Conservation (phyloP, 2,888 invertebrate genomes). For the Papilio elwesi region DNA sequence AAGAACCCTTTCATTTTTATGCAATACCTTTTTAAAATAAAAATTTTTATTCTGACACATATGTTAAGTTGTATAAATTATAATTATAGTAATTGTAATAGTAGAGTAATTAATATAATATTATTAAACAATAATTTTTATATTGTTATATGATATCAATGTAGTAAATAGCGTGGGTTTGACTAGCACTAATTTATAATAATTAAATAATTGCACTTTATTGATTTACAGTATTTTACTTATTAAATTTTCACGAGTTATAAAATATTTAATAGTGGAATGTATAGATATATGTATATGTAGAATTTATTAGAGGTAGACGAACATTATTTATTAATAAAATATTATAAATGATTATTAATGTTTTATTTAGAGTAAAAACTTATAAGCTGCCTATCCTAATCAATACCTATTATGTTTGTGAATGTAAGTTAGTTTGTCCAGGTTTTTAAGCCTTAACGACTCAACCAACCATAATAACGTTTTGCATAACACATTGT, state of each 20-base stretch:
- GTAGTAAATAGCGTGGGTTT: slow-evolving; percentile 11
- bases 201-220: slow-evolving; percentile 23
- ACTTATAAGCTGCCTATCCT: too few species aligned
- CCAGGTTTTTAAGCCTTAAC: too few species aligned
- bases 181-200: slow-evolving; percentile 23
- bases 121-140: slow-evolving; percentile 35
- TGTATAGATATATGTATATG: slow-evolving; percentile 52
- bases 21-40: too few species aligned
- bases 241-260: slow-evolving; percentile 30
- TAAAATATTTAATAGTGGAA: slow-evolving; percentile 42
- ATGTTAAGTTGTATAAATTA: too few species aligned
- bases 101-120: slow-evolving; percentile 20
- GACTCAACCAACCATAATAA: too few species aligned
- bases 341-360: slow-evolving; percentile 37
- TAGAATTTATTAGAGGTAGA: slow-evolving; percentile 56
- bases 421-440: too few species aligned
- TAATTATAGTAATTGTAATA: too few species aligned
- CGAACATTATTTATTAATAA: slow-evolving; percentile 49
- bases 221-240: slow-evolving; percentile 4
- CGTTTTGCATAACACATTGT: too few species aligned
- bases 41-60: too few species aligned
- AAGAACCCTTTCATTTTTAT: too few species aligned
- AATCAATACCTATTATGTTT: too few species aligned
- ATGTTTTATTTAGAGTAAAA: slow-evolving; percentile 10
- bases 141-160: slow-evolving; percentile 40